Conservation (phyloP, 1,140 invertebrate genomes). For the Listronotus oregonensis region DNA sequence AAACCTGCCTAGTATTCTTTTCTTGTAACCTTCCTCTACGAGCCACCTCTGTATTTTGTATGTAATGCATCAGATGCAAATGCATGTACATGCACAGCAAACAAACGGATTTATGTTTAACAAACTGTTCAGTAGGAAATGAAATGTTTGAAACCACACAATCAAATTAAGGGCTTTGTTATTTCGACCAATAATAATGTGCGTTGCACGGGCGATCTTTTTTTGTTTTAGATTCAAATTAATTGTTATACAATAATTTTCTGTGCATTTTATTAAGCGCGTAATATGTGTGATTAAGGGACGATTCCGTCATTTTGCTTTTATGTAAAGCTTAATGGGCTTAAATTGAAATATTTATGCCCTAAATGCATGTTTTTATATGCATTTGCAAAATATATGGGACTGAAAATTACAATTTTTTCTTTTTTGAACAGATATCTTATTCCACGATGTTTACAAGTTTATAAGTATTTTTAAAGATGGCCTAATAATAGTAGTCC, state of each 20-base stretch:
- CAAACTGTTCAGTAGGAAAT: slow-evolving; percentile 38
- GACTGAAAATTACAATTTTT: no score
- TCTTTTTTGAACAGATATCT: no score
- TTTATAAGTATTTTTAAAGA: no score
- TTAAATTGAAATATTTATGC: no score
- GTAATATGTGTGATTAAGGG: background rate
- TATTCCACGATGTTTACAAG: no score
- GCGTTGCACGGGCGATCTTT: slow-evolving; percentile 19
- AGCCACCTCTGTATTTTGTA: slow-evolving; percentile 3
- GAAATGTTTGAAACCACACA: slow-evolving; percentile 37
- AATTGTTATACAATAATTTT: slow-evolving; percentile 18
- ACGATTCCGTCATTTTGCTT: background rate
- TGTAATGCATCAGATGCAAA: slow-evolving; percentile 38
- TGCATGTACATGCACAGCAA: slow-evolving; percentile 24
- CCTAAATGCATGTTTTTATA: no score
- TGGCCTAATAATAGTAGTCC: no score
- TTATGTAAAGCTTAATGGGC: background rate
- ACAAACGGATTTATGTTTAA: slow-evolving; percentile 38
- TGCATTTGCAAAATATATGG: no score
- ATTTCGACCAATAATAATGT: slow-evolving; percentile 32
- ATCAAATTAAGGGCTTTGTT: slow-evolving; percentile 38
- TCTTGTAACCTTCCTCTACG: no score
- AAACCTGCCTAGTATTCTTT: no score
- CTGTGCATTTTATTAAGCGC: background rate
- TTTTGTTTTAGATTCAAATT: slow-evolving; percentile 11